Conservation (phyloP, 2,888 invertebrate species). For the Platypus cylindrus region DNA sequence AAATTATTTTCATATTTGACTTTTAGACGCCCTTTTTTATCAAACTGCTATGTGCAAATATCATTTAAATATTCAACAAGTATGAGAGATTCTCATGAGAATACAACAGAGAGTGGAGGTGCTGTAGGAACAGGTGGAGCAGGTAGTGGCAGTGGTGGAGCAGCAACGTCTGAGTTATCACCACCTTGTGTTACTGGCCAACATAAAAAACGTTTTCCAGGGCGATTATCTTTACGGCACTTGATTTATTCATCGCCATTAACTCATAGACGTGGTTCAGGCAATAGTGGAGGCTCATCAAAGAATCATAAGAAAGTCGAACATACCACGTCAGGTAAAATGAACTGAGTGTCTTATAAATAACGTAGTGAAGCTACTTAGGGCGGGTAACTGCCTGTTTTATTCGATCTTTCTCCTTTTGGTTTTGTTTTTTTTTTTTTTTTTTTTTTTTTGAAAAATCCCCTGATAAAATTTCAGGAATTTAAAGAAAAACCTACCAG, state of each 20-base stretch:
- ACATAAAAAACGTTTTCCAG: slow-evolving; percentile 33
- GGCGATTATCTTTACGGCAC: slow-evolving; percentile 54
- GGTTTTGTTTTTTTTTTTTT: too few species aligned
- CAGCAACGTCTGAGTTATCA: slow-evolving; percentile 21
- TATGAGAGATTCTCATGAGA: slow-evolving; percentile 20
- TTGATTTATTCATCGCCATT: slow-evolving; percentile 59
- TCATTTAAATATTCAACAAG: too few species aligned
- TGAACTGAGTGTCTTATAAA: too few species aligned
- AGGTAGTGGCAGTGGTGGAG: slow-evolving; percentile 16
- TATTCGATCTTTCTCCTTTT: too few species aligned
- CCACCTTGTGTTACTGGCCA: slow-evolving; percentile 29
- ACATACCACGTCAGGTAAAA: slow-evolving; percentile 14
- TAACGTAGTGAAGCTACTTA: too few species aligned
- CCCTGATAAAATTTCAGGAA: too few species aligned
- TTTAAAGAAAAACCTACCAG: too few species aligned
- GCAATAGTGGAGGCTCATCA: slow-evolving; percentile 13
- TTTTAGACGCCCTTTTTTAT: too few species aligned
- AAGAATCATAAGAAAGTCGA: slow-evolving; percentile 13
- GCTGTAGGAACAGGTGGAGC: slow-evolving; percentile 3
- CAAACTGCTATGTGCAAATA: too few species aligned
- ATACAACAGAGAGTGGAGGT: slow-evolving; percentile 9
- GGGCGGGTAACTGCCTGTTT: too few species aligned
- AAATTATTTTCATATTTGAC: too few species aligned
- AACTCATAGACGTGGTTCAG: slow-evolving; percentile 46
- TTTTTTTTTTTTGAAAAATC: too few species aligned